These are phyloP conservation scores for Kryptopterus vitreolus DNA, from an alignment of 2,797 vertebrate species.

Conservation along the genomic window DNA sequence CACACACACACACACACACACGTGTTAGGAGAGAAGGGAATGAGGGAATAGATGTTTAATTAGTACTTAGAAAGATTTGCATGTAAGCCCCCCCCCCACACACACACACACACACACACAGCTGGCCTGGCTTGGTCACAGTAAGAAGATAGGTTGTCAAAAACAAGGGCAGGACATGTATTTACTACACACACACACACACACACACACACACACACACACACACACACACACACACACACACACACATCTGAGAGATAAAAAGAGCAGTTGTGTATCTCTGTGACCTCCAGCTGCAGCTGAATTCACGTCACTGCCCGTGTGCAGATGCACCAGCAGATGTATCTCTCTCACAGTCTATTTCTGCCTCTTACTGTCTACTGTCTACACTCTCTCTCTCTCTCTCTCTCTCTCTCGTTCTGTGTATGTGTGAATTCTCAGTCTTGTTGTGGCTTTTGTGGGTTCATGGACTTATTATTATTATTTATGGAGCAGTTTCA, in stretches of 20 bases:
- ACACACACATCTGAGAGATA: slow-evolving; percentile 46
- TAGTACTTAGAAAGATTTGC: slow-evolving; percentile 21
- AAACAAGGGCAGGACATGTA: slow-evolving; percentile 21
- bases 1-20: too few species aligned
- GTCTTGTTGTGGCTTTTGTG: too few species aligned
- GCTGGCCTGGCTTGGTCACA: slow-evolving; percentile 37
- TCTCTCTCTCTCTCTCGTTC: too few species aligned
- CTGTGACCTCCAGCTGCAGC: slow-evolving; percentile 43
- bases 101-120: slow-evolving; percentile 22
- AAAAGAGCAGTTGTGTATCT: slow-evolving; percentile 50
- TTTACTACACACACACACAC: slow-evolving; percentile 18
- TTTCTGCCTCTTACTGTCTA: slow-evolving; percentile 15
- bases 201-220: slow-evolving; percentile 16
- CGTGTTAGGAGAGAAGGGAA: neutral
- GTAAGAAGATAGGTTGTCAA: slow-evolving; percentile 34
- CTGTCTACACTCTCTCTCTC: too few species aligned
- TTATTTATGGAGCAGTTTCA: too few species aligned
- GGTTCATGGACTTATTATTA: too few species aligned
- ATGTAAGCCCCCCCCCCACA: slow-evolving; percentile 24
- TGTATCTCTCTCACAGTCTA: neutral
- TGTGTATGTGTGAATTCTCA: too few species aligned
- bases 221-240: slow-evolving; percentile 31
- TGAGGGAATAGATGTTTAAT: neutral
- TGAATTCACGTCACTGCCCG: slow-evolving; percentile 39
- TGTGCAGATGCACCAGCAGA: slow-evolving; percentile 37